A percentile compares a stretch with the other conserved stretches of the same genome.
These are phyloP conservation scores for Sandelia bainsii DNA, from an alignment of 2,797 vertebrate genomes.

Conservation along the genomic window DNA sequence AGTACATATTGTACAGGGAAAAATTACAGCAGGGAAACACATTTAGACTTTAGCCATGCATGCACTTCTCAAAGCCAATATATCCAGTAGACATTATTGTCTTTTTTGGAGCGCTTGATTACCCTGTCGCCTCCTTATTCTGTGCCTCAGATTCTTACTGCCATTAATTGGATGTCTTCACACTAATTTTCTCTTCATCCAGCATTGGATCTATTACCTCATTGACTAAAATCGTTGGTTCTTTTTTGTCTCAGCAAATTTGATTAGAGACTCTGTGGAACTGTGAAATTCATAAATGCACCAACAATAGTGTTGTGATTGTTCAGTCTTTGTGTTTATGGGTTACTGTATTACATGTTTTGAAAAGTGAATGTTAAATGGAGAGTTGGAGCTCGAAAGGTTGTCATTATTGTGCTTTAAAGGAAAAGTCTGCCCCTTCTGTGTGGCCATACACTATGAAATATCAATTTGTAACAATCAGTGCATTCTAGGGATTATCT, in stretches of 20 bases:
- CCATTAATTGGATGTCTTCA: slow-evolving; percentile 52
- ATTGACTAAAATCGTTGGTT: slow-evolving; percentile 30
- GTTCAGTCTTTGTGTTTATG: slow-evolving; percentile 44
- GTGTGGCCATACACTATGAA: slow-evolving; percentile 5
- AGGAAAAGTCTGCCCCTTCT: not conserved
- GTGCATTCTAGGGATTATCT: slow-evolving; percentile 44
- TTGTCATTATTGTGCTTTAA: slow-evolving; percentile 19
- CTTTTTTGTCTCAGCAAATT: slow-evolving; percentile 29
- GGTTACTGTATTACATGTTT: slow-evolving; percentile 30
- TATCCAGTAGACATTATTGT: slow-evolving; percentile 24
- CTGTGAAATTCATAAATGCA: slow-evolving; percentile 53
- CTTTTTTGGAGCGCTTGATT: slow-evolving; percentile 30
- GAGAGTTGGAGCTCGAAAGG: not conserved
- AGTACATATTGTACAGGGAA: slow-evolving; percentile 30
- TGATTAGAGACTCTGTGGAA: slow-evolving; percentile 38
- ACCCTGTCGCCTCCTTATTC: slow-evolving; percentile 11
- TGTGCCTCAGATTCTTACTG: slow-evolving; percentile 12
- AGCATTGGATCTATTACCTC: slow-evolving; percentile 34
- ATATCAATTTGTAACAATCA: slow-evolving; percentile 47
- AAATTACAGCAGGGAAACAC: slow-evolving; percentile 32
- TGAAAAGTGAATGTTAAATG: slow-evolving; percentile 34
- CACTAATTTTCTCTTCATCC: slow-evolving; percentile 44
- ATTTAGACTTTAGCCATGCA: slow-evolving; percentile 8
- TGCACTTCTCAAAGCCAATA: slow-evolving; percentile 26
- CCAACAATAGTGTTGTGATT: slow-evolving; percentile 47